Evolutionary conservation across 1,140 invertebrate genomes (phyloP).

Genomic region (Drosophila erecta): DNA sequence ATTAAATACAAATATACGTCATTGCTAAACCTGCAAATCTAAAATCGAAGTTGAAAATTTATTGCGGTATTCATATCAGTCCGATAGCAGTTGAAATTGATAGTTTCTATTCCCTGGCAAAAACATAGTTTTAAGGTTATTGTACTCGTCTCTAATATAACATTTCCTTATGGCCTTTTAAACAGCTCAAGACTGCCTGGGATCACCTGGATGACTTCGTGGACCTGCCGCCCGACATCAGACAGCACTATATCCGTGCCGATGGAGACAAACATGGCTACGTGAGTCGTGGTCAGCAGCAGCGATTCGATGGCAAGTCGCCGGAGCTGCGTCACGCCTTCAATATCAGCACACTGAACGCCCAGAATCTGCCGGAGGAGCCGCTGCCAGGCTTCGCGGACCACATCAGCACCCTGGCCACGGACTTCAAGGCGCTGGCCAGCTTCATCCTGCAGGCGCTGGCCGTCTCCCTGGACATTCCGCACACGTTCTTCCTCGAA

Average conservation of each 20-base stretch:
- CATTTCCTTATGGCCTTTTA: not conserved
- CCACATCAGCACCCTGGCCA: slow-evolving; percentile 87
- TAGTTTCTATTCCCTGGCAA: not conserved
- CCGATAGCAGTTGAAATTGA: not conserved
- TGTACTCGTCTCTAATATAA: not conserved
- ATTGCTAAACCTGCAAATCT: not conserved
- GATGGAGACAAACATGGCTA: slow-evolving; percentile 88
- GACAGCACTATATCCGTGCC: slow-evolving; percentile 87
- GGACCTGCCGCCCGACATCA: slow-evolving; percentile 87
- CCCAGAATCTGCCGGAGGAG: slow-evolving; percentile 88
- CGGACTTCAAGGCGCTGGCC: slow-evolving; percentile 89
- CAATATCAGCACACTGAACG: slow-evolving; percentile 87
- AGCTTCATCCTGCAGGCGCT: slow-evolving; percentile 88
- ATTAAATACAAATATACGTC: not conserved
- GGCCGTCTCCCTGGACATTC: slow-evolving; percentile 86
- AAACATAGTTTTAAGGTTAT: not conserved
- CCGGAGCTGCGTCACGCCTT: slow-evolving; percentile 89
- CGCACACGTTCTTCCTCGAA: slow-evolving; percentile 85
- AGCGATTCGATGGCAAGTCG: slow-evolving; percentile 87
- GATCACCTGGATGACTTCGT: slow-evolving; percentile 89
- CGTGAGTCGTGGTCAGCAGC: slow-evolving; percentile 86
- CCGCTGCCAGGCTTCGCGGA: slow-evolving; percentile 88
- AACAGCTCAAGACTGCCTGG: slow-evolving; percentile 88
- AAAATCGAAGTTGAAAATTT: slow-evolving; percentile 1
- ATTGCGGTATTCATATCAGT: not conserved